A percentile compares a stretch with the other conserved stretches of the same genome.
Conservation (phyloP, 2,797 vertebrate genomes). For the Discoglossus pictus region DNA sequence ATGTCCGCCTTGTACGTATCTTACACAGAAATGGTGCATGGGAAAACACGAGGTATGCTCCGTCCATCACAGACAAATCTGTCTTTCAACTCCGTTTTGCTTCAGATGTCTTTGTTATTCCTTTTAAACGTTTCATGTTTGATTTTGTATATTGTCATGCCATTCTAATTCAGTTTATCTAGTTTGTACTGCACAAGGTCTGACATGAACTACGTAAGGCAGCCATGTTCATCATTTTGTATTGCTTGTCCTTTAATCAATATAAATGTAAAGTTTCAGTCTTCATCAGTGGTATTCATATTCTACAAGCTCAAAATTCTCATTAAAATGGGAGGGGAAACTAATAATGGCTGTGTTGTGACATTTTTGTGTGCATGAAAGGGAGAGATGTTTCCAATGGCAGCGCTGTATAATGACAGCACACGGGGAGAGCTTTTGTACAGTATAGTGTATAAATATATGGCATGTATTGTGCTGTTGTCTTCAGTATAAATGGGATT, state of each 20-base stretch:
- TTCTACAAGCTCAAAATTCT: neutral
- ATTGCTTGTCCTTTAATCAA: too few species aligned
- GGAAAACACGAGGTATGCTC: conserved; percentile 94
- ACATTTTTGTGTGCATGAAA: conserved; percentile 15
- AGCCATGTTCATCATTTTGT: conserved; percentile 7
- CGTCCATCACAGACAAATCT: too few species aligned
- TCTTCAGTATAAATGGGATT: too few species aligned
- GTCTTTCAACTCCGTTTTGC: too few species aligned
- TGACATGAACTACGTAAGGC: too few species aligned
- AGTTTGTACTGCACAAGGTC: too few species aligned
- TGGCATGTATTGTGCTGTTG: too few species aligned
- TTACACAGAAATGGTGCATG: conserved; percentile 98
- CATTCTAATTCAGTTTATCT: too few species aligned
- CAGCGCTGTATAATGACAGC: conserved; percentile 7
- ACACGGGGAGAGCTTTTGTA: neutral
- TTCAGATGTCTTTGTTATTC: too few species aligned
- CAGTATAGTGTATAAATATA: too few species aligned
- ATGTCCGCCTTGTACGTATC: conserved; percentile 96
- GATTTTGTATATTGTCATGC: too few species aligned
- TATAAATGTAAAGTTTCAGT: neutral
- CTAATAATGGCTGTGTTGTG: conserved; percentile 12
- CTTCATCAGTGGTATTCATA: conserved; percentile 6
- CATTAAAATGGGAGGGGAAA: neutral
- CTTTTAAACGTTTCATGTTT: neutral
- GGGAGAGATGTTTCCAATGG: neutral